Conservation (phyloP, 2,888 invertebrate genomes). For the Lasioglossum zephyrum region DNA sequence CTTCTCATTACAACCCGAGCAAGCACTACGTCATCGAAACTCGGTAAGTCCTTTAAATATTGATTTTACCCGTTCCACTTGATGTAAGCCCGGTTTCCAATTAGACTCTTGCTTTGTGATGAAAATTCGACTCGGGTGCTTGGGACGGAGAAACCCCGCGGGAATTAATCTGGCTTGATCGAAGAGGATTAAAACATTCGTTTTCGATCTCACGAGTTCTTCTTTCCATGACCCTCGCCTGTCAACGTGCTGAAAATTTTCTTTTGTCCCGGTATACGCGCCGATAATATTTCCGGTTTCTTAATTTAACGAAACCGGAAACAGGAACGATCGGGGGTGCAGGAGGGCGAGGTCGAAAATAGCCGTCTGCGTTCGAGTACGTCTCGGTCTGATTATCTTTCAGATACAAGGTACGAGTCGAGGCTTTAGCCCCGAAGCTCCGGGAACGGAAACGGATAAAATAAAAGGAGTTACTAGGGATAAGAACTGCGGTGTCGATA, state of each 20-base stretch:
- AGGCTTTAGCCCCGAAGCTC: slow-evolving; percentile 48
- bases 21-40: slow-evolving; percentile 90
- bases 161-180: slow-evolving; percentile 24
- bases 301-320: slow-evolving; percentile 19
- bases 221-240: background rate
- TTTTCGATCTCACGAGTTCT: background rate
- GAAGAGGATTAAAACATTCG: slow-evolving; percentile 8
- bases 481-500: slow-evolving; percentile 81
- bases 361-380: slow-evolving; percentile 65
- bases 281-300: slow-evolving; percentile 20
- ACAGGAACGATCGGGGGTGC: background rate
- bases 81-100: slow-evolving; percentile 19
- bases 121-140: slow-evolving; percentile 21
- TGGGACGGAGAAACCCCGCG: background rate
- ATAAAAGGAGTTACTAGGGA: slow-evolving; percentile 72
- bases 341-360: slow-evolving; percentile 47
- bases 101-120: slow-evolving; percentile 14
- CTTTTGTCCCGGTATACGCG: background rate
- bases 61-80: slow-evolving; percentile 30
- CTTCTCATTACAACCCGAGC: slow-evolving; percentile 89
- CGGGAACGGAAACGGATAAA: slow-evolving; percentile 68
- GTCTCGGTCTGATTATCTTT: slow-evolving; percentile 68
- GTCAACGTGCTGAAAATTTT: background rate
- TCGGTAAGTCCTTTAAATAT: slow-evolving; percentile 86
- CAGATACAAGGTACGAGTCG: slow-evolving; percentile 62